phyloP scores from a whole-genome alignment of 1,140 invertebrate species.

The Sycophila sp. region DNA sequence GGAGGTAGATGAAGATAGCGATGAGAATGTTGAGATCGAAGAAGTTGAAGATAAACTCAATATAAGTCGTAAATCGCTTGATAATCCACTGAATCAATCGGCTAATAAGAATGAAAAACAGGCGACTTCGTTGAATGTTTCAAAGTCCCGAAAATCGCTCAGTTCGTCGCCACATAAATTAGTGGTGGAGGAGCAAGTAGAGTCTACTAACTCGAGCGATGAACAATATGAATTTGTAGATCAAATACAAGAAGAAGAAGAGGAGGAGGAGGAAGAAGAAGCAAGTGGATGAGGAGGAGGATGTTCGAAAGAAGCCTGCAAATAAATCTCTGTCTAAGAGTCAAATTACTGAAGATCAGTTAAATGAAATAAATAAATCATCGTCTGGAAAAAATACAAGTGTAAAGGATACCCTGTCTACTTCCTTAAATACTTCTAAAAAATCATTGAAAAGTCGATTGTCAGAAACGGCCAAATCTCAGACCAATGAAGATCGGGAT shows the following conservation, averaged over 20 bases:
- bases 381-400: background rate
- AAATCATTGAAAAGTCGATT: background rate
- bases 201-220: too few species aligned
- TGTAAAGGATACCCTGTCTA: background rate
- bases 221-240: background rate
- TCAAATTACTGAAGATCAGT: slow-evolving; percentile 1
- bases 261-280: background rate
- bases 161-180: background rate
- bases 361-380: background rate
- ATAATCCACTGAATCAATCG: background rate
- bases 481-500: background rate
- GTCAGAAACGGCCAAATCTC: background rate
- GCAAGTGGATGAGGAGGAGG: background rate
- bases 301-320: background rate
- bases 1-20: slow-evolving; percentile 13
- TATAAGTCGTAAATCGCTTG: background rate
- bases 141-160: background rate
- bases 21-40: slow-evolving; percentile 15
- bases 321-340: background rate
- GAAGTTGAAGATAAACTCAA: background rate
- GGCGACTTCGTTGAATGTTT: slow-evolving; percentile 11
- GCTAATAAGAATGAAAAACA: slow-evolving; percentile 1
- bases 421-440: background rate
- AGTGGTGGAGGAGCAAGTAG: too few species aligned
- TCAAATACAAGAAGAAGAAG: background rate